Evolutionary conservation across 2,113 vertebrate genomes (phyloP).

Genomic region (Pseudorasbora parva): DNA sequence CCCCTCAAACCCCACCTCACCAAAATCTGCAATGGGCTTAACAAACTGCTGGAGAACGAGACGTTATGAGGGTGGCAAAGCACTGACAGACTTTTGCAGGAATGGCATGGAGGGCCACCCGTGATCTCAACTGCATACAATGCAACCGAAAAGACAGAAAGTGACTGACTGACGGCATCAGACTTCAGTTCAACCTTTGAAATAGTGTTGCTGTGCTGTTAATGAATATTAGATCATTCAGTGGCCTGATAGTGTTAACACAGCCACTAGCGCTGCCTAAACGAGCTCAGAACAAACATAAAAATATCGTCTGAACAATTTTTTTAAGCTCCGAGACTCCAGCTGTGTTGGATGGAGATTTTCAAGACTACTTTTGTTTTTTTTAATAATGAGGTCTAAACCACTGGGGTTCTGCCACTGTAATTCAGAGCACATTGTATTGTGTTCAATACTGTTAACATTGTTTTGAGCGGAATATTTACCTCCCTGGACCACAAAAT

Average conservation of each 20-base stretch:
- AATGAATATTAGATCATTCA: constrained; percentile 3
- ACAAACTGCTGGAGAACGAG: constrained; percentile 86
- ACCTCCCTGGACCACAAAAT: background rate
- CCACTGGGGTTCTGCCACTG: constrained; percentile 12
- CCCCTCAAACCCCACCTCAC: constrained; percentile 75
- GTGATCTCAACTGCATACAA: background rate
- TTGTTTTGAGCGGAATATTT: background rate
- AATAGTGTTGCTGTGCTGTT: constrained; percentile 21
- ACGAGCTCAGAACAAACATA: constrained; percentile 22
- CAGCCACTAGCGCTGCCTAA: background rate
- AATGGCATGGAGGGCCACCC: constrained; percentile 14
- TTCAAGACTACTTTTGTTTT: background rate
- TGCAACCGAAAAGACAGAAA: background rate
- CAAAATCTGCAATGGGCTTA: constrained; percentile 84
- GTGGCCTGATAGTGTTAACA: constrained; percentile 4
- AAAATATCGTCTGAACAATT: constrained; percentile 1
- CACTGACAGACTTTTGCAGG: background rate
- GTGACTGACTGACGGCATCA: background rate
- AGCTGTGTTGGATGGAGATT: background rate
- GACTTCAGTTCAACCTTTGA: background rate
- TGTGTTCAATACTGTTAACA: background rate
- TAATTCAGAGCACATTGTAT: background rate
- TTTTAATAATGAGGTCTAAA: background rate
- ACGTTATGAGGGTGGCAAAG: constrained; percentile 76
- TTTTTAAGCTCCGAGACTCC: background rate